Conservation (phyloP, 2,113 vertebrate species). For the Callorhinus ursinus region DNA sequence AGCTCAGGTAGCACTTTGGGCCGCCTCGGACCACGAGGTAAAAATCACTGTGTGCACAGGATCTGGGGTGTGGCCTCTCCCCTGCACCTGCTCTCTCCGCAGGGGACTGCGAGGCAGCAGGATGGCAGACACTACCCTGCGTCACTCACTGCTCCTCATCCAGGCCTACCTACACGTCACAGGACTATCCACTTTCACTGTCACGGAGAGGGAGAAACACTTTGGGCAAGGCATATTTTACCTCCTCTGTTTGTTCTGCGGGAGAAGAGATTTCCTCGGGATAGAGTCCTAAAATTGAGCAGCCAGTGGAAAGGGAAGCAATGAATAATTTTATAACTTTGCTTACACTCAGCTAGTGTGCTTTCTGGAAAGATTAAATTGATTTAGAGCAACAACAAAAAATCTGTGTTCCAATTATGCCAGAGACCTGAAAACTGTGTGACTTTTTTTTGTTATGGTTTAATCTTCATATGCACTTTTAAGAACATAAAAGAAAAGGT, state of each 20-base stretch:
- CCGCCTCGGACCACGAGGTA: rapidly evolving
- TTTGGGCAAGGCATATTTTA: background rate
- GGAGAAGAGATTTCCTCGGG: background rate
- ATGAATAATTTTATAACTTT: background rate
- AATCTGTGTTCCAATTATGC: background rate
- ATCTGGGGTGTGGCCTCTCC: too few relatives aligned
- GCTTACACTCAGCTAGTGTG: background rate
- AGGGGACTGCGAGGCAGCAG: rapidly evolving
- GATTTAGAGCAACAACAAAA: background rate
- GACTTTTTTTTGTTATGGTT: background rate
- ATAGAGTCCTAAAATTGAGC: background rate
- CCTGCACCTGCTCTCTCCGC: rapidly evolving
- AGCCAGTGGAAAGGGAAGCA: background rate
- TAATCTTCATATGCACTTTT: background rate
- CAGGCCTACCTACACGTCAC: background rate
- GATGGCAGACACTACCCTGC: background rate
- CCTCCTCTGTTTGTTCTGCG: background rate
- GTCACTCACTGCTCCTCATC: too few relatives aligned
- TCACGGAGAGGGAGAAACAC: background rate
- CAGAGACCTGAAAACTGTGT: background rate
- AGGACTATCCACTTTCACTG: background rate
- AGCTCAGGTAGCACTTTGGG: rapidly evolving
- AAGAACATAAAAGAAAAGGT: background rate
- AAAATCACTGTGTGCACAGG: rapidly evolving
- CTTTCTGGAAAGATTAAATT: constrained; percentile 4